Evolutionary conservation across 1,140 invertebrate genomes (phyloP).

Genomic region (Cydia splendana): DNA sequence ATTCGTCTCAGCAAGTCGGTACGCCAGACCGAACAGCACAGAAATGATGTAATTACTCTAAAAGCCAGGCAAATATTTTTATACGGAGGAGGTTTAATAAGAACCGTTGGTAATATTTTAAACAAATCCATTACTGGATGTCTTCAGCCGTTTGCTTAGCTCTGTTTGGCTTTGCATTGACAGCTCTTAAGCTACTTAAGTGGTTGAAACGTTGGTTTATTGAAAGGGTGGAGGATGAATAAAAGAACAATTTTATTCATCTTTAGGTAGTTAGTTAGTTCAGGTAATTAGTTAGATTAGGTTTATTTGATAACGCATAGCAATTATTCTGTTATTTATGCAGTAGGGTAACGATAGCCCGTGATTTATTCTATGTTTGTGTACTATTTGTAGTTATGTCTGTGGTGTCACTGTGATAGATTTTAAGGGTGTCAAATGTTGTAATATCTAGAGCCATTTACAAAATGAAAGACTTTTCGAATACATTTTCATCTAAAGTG

Average conservation of each 20-base stretch:
- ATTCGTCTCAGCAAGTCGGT: conserved; percentile 42
- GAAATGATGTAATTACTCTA: conserved; percentile 68
- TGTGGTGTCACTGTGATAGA: background rate
- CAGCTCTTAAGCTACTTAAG: background rate
- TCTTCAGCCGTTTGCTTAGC: conserved; percentile 24
- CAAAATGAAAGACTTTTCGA: no score
- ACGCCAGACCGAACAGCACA: conserved; percentile 39
- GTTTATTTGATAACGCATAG: conserved; percentile 12
- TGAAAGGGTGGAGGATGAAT: background rate
- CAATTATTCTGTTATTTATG: conserved; percentile 75
- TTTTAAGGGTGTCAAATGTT: background rate
- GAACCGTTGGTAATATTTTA: conserved; percentile 49
- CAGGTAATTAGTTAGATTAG: no score
- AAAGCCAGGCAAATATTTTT: conserved; percentile 72
- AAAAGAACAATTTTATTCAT: background rate
- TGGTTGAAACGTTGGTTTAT: background rate
- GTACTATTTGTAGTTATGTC: conserved; percentile 1
- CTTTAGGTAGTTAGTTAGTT: background rate
- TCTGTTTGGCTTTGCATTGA: conserved; percentile 16
- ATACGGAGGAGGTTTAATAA: conserved; percentile 54
- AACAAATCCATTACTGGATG: conserved; percentile 53
- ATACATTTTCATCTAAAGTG: no score
- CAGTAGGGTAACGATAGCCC: conserved; percentile 55
- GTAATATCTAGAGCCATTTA: no score
- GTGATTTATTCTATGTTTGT: conserved; percentile 41